Base-by-base conservation (phyloP, 2,797 vertebrate genomes). In the Enteromius viviparus region DNA sequence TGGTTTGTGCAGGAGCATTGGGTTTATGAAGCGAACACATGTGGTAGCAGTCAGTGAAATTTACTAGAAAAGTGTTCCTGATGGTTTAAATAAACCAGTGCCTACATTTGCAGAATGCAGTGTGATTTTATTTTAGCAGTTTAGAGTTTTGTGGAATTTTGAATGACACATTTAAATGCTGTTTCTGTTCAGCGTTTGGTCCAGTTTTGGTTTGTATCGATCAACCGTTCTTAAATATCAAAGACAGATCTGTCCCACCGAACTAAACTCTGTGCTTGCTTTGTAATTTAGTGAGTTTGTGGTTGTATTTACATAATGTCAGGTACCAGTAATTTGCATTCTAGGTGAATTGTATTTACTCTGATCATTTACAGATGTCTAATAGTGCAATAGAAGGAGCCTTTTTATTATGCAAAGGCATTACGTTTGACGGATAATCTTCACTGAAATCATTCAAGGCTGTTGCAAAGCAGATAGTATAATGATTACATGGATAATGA, bases 271-370 rank as follows among this genome's bases (percentile, higher is more conserved):
- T 42, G 12, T 85, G 89, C 93, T 92, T 90, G 89, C 92, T 91
- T 86, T 90, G 77, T 82, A 85, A 89, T 91, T 74, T 78, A 84
- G 84, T 71, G 37, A 87, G 91, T 93, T 92, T 94, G 92, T 93
- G 83, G 81, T 78, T 49, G 71, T 80, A 85, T 87, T 86, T 83
- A 79, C 69, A 82, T 82, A 74, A 83, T 72, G 72, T 78, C 75
- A 83, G 80, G 65, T 85, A 49, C 37, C 8, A 60, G n/a, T 45
- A 17, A 64, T 77, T 87, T 78, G 69, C 72, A 69, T 76, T 9
- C 47, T 45, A 15, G 51, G 64, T 51, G 40, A 53, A 40, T 65
- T 62, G 15, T 68, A 75, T 81, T 68, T 70, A 70, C 81, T 47
- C 51, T 47, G 64, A 77, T 70, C 23, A 68, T 34, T 77, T 77